phyloP scores from a whole-genome alignment of 2,888 invertebrate species.

The Sylvicola cinctus region DNA sequence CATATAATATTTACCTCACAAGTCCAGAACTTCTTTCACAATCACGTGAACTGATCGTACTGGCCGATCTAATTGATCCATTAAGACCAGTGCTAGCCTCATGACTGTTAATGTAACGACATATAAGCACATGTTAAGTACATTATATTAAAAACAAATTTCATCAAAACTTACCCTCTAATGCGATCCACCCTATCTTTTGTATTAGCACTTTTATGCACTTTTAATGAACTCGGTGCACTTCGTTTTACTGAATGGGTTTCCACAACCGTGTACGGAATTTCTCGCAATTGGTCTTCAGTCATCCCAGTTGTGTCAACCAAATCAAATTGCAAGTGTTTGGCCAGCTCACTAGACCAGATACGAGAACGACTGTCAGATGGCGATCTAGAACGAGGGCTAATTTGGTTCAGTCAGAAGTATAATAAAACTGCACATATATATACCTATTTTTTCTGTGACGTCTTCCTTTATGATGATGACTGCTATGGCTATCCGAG shows the following conservation, averaged over 20 bases:
- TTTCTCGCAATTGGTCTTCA: slow-evolving; percentile 66
- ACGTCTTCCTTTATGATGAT: slow-evolving; percentile 22
- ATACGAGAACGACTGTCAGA: slow-evolving; percentile 48
- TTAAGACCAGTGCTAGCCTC: slow-evolving; percentile 19
- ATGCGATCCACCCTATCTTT: slow-evolving; percentile 26
- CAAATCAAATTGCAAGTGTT: slow-evolving; percentile 71
- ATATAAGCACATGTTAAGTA: slow-evolving; percentile 17
- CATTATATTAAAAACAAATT: slow-evolving; percentile 6
- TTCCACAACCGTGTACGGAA: slow-evolving; percentile 75
- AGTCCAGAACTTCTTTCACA: slow-evolving; percentile 29
- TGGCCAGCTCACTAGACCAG: slow-evolving; percentile 57
- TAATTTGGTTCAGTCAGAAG: background rate
- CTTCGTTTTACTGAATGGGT: slow-evolving; percentile 27
- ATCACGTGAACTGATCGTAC: slow-evolving; percentile 33
- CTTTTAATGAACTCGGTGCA: slow-evolving; percentile 21
- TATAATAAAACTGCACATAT: background rate
- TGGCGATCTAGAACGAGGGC: slow-evolving; percentile 31
- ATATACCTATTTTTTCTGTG: slow-evolving; percentile 39
- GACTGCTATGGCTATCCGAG: slow-evolving; percentile 38
- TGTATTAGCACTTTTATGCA: slow-evolving; percentile 23
- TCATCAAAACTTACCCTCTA: slow-evolving; percentile 19
- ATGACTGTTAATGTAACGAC: slow-evolving; percentile 22
- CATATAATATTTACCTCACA: slow-evolving; percentile 17
- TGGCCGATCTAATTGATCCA: slow-evolving; percentile 38
- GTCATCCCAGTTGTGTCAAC: slow-evolving; percentile 80